Evolutionary conservation across 92 coral and sea anemone genomes (phyloP).

Genomic region (Metridium senile): DNA sequence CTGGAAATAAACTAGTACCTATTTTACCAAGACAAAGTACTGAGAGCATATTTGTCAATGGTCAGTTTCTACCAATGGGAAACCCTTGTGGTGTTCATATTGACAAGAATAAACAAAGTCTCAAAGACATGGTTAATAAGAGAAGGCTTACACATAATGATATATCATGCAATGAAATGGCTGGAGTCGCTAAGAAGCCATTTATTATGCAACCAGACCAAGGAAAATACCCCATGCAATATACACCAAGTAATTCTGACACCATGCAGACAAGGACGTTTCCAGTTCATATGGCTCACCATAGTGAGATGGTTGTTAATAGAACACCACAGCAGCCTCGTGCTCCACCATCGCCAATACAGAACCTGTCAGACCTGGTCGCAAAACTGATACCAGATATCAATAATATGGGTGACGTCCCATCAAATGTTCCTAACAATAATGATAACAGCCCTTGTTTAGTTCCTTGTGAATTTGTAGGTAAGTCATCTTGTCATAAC

Average conservation of each 20-base stretch:
- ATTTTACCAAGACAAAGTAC: constrained; percentile 28
- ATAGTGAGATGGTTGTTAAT: not conserved
- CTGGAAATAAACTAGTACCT: constrained; percentile 12
- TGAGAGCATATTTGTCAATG: constrained; percentile 15
- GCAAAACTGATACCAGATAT: constrained; percentile 76
- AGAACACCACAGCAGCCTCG: not conserved
- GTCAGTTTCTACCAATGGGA: constrained; percentile 4
- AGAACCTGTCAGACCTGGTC: constrained; percentile 80
- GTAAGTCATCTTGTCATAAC: not conserved
- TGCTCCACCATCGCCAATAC: constrained; percentile 73
- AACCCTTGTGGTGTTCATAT: not conserved
- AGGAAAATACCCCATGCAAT: not conserved
- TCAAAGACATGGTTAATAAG: not conserved
- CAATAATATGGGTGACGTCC: constrained; percentile 35
- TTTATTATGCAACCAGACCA: constrained; percentile 14
- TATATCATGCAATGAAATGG: not conserved
- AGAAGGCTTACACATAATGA: not conserved
- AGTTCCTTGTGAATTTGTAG: constrained; percentile 2
- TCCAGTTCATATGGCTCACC: not conserved
- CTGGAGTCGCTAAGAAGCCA: not conserved
- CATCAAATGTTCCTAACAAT: not conserved
- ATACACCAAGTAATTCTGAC: not conserved
- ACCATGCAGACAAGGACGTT: not conserved
- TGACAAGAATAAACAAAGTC: not conserved
- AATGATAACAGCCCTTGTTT: not conserved